Evolutionary conservation across 2,888 invertebrate genomes (phyloP).

Genomic region (Drosophila mimica): DNA sequence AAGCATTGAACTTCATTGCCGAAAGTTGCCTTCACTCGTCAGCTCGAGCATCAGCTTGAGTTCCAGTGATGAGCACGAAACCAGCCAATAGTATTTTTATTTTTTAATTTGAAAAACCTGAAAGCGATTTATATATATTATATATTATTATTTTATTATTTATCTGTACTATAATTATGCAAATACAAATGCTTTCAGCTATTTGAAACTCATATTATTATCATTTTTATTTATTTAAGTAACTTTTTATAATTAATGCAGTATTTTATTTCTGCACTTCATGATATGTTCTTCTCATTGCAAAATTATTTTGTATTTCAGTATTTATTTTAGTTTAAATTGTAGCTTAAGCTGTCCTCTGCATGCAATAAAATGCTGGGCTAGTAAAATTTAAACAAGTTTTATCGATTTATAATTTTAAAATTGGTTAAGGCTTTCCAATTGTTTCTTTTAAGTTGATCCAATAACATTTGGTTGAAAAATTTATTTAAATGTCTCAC

Average conservation of each 20-base stretch:
- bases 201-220: not conserved
- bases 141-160: too few species aligned
- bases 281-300: not conserved
- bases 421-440: not conserved
- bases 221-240: not conserved
- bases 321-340: not conserved
- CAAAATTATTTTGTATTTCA: not conserved
- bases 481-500: too few species aligned
- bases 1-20: slow-evolving; percentile 74
- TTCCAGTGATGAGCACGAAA: not conserved
- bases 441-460: not conserved
- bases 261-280: not conserved
- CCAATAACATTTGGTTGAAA: not conserved
- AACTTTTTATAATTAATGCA: not conserved
- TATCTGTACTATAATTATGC: not conserved
- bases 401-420: not conserved
- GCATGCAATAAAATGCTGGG: not conserved
- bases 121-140: not conserved
- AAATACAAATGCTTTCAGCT: not conserved
- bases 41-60: not conserved
- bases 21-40: slow-evolving; percentile 50
- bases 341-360: not conserved
- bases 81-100: not conserved
- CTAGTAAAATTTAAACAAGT: not conserved
- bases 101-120: not conserved